A percentile compares a stretch with the other conserved stretches of the same genome.
These are phyloP conservation scores for Glareola pratincola DNA, from an alignment of 2,113 vertebrate genomes.

Conservation along the genomic window DNA sequence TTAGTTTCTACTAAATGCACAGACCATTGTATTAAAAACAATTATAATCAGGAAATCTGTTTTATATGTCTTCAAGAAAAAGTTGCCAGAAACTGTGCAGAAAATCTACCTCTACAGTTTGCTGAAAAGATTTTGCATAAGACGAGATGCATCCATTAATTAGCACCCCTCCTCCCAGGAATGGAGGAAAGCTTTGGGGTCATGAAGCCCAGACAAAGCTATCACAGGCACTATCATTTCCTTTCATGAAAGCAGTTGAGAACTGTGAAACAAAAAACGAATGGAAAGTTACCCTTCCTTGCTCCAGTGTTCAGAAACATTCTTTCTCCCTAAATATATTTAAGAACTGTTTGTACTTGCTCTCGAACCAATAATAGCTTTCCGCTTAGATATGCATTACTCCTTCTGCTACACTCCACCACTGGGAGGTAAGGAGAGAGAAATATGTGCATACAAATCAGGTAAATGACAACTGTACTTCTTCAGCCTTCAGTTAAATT, in stretches of 20 bases:
- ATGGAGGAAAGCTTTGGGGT: not conserved
- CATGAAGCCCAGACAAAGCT: not conserved
- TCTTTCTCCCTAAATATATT: not conserved
- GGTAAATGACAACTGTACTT: not conserved
- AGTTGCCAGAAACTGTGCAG: not conserved
- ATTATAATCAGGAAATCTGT: not conserved
- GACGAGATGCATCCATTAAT: not conserved
- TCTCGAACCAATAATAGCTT: not conserved
- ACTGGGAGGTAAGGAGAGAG: not conserved
- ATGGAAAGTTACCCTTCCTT: not conserved
- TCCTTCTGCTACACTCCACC: not conserved
- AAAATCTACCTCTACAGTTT: not conserved
- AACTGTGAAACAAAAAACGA: not conserved
- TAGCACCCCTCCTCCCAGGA: not conserved
- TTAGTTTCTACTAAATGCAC: not conserved
- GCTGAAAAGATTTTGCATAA: not conserved
- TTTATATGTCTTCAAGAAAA: not conserved
- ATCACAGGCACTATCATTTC: not conserved
- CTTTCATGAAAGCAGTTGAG: fast-evolving
- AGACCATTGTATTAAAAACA: not conserved
- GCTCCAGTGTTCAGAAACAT: not conserved
- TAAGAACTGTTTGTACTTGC: not conserved
- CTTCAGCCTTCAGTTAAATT: not conserved
- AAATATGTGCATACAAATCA: not conserved
- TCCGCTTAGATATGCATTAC: not conserved